phyloP scores from a whole-genome alignment of 2,888 invertebrate genomes.

The Drosophila multiciliata region DNA sequence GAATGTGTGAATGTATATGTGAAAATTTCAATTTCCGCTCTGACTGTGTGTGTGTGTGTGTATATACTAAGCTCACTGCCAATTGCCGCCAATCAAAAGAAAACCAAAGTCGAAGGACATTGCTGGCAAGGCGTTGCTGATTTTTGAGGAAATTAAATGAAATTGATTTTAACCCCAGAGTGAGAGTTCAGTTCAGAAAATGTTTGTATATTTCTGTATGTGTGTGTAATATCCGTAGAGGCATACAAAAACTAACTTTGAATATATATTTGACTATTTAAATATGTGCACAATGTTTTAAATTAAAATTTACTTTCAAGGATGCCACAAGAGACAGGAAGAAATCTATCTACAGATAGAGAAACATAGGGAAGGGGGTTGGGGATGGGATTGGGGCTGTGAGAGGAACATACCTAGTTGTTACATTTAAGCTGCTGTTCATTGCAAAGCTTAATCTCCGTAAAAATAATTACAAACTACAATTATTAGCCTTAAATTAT shows the following conservation, averaged over 20 bases:
- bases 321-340: constrained; percentile 9
- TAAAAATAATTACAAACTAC: constrained; percentile 77
- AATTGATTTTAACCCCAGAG: constrained; percentile 72
- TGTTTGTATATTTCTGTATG: constrained; percentile 4
- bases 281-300: constrained; percentile 46
- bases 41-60: constrained; percentile 24
- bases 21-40: constrained; percentile 74
- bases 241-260: constrained; percentile 25
- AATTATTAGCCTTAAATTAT: constrained; percentile 67
- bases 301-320: constrained; percentile 63
- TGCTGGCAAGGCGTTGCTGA: constrained; percentile 59
- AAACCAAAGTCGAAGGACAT: constrained; percentile 73
- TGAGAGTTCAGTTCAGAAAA: constrained; percentile 33
- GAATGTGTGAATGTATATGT: constrained; percentile 51
- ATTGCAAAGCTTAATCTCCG: constrained; percentile 46
- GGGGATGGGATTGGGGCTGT: background rate
- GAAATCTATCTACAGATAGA: background rate
- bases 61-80: constrained; percentile 57
- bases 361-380: background rate
- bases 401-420: constrained; percentile 11
- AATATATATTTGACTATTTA: constrained; percentile 41
- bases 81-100: constrained; percentile 77
- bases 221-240: constrained; percentile 13
- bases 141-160: constrained; percentile 76
- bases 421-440: constrained; percentile 43